Percentiles rank a stretch among this genome's conserved stretches.
Conservation (phyloP, 2,113 vertebrate genomes). For the Corythornis madagascariensis region DNA sequence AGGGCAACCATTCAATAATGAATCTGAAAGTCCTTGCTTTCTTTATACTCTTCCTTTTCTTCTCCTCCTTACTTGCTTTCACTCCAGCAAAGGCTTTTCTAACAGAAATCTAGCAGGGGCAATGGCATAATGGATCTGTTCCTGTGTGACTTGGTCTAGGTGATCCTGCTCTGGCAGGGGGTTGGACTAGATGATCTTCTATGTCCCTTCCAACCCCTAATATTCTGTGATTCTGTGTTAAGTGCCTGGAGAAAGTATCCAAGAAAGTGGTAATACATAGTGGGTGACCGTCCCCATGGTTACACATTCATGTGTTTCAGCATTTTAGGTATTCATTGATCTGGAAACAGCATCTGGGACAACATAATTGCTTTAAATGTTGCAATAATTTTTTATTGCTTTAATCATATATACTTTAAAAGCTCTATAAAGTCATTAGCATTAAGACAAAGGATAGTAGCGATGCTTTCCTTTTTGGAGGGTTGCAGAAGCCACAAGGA, state of each 20-base stretch:
- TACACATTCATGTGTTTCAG: background rate
- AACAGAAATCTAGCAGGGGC: background rate
- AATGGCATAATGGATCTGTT: background rate
- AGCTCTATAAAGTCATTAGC: background rate
- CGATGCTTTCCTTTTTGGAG: background rate
- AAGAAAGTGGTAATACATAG: background rate
- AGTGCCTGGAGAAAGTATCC: background rate
- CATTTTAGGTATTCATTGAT: conserved; percentile 11
- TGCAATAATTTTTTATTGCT: conserved; percentile 28
- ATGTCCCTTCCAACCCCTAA: too few species aligned
- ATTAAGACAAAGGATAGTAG: background rate
- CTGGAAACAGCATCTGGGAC: background rate
- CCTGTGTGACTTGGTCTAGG: too few species aligned
- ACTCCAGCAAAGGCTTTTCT: background rate
- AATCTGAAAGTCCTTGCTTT: background rate
- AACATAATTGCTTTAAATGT: conserved; percentile 23
- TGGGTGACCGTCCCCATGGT: background rate
- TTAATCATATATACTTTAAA: conserved; percentile 24
- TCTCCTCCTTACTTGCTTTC: background rate
- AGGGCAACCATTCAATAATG: background rate
- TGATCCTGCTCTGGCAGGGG: too few species aligned
- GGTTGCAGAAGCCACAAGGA: background rate
- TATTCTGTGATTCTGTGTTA: too few species aligned
- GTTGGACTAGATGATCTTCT: too few species aligned
- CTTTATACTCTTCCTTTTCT: background rate